These are phyloP conservation scores for Chamaea fasciata DNA, from an alignment of 2,113 vertebrate genomes.

Conservation along the genomic window DNA sequence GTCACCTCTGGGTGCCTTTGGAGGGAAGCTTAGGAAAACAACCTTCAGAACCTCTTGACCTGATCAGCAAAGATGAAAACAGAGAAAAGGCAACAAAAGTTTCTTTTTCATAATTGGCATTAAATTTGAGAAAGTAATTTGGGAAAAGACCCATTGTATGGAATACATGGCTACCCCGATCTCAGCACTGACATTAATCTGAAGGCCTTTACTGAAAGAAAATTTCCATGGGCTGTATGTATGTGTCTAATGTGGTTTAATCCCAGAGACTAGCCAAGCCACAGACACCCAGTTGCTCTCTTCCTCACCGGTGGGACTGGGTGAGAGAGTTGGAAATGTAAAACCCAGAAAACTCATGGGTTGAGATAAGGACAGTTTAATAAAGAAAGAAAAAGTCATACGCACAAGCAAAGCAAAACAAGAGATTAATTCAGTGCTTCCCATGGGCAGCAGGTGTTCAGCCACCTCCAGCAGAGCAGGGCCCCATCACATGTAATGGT, in stretches of 20 bases:
- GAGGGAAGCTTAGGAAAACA: neutral
- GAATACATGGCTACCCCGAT: neutral
- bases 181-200: neutral
- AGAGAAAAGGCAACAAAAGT: neutral
- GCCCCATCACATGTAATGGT: rapidly evolving
- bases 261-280: neutral
- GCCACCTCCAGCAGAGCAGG: neutral
- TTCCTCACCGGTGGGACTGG: no score
- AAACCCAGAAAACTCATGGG: neutral
- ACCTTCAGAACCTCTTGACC: neutral
- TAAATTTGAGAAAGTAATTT: neutral
- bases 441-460: neutral
- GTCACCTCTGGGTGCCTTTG: neutral
- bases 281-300: neutral
- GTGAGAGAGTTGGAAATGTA: neutral
- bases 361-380: neutral
- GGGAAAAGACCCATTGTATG: rapidly evolving
- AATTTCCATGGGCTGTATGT: neutral
- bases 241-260: neutral
- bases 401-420: neutral
- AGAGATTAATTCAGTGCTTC: rapidly evolving
- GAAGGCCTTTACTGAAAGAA: neutral
- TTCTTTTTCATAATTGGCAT: neutral
- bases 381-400: rapidly evolving
- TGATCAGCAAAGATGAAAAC: neutral